These are phyloP conservation scores for Calameuta idolon DNA, from an alignment of 2,888 invertebrate genomes.

Conservation along the genomic window DNA sequence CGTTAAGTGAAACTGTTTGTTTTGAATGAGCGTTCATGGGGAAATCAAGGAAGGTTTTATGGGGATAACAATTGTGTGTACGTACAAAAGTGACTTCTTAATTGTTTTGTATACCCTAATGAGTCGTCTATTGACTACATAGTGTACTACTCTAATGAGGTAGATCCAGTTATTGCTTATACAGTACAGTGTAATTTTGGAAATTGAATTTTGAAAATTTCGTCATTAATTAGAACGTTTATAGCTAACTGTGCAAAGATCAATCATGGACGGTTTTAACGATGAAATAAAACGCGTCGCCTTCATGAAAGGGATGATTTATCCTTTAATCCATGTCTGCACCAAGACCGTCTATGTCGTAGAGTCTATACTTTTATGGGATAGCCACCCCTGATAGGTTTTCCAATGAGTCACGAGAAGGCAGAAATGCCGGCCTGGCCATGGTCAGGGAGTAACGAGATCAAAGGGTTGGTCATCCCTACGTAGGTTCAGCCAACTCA, in stretches of 20 bases:
- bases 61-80: neutral
- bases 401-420: constrained; percentile 49
- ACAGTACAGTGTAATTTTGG: neutral
- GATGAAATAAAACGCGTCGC: neutral
- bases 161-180: neutral
- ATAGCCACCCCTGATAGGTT: constrained; percentile 47
- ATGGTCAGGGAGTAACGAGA: constrained; percentile 50
- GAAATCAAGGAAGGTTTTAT: neutral
- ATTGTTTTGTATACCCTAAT: neutral
- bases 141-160: neutral
- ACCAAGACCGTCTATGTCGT: neutral
- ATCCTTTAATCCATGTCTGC: neutral
- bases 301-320: neutral
- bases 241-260: neutral
- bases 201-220: neutral
- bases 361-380: neutral
- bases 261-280: neutral
- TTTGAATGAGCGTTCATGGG: neutral
- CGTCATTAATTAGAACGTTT: neutral
- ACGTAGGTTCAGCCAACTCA: constrained; percentile 61
- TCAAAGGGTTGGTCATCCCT: constrained; percentile 65
- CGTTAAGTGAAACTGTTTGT: neutral
- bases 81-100: neutral
- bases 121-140: neutral
- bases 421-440: constrained; percentile 37